A percentile compares a stretch with the other conserved stretches of the same genome.
phyloP scores from a whole-genome alignment of 2,113 vertebrate genomes.

The Balaenoptera acutorostrata region DNA sequence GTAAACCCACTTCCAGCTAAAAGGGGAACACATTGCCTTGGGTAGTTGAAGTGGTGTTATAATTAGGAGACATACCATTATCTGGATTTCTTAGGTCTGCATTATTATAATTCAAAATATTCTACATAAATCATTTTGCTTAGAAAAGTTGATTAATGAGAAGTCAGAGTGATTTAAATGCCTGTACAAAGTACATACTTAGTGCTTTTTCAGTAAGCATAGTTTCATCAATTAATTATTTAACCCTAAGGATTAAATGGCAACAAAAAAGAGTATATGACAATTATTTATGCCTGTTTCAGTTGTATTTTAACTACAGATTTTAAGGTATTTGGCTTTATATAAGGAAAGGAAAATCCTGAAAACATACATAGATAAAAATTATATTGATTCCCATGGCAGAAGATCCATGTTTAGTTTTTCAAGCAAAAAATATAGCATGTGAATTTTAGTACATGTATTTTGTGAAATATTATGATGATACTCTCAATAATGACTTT shows the following conservation, averaged over 20 bases:
- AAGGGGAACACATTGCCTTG: background rate
- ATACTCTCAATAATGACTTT: slow-evolving; percentile 57
- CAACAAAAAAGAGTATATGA: background rate
- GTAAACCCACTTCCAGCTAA: background rate
- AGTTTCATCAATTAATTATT: background rate
- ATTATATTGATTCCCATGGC: background rate
- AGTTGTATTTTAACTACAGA: background rate
- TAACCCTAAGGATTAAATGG: background rate
- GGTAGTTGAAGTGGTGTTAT: background rate
- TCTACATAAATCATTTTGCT: background rate
- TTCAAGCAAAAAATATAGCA: slow-evolving; percentile 16
- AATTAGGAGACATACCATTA: background rate
- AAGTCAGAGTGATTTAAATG: background rate
- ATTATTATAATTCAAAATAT: background rate
- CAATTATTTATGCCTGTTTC: background rate
- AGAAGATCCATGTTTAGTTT: background rate
- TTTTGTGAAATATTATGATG: slow-evolving; percentile 10
- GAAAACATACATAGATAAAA: background rate
- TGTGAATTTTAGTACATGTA: slow-evolving; percentile 49
- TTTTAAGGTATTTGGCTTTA: background rate
- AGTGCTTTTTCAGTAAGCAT: background rate
- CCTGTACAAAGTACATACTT: background rate
- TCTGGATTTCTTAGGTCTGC: background rate
- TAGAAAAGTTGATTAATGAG: background rate
- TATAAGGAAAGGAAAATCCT: background rate